These are phyloP conservation scores for Ibidorhyncha struthersii DNA, from an alignment of 2,113 vertebrate species.

Conservation along the genomic window DNA sequence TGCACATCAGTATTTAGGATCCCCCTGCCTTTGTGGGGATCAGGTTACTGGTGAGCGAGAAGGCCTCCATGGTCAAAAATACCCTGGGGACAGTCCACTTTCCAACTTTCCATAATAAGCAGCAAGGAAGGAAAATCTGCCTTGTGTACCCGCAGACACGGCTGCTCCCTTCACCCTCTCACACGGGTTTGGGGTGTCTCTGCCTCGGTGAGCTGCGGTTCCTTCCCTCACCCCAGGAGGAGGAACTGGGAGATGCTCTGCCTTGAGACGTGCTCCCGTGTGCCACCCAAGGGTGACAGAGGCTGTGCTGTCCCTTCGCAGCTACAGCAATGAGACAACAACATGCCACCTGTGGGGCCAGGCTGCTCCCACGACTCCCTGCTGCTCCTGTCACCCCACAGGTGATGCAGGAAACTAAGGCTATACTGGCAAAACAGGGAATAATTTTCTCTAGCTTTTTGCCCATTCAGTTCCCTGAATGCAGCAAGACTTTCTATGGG, in stretches of 20 bases:
- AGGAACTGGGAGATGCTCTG: not conserved
- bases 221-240: not conserved
- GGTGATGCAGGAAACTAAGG: not conserved
- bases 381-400: not conserved
- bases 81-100: not conserved
- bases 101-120: not conserved
- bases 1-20: not conserved
- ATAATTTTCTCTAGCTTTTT: not conserved
- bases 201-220: fast-evolving
- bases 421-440: not conserved
- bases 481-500: not conserved
- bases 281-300: not conserved
- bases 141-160: fast-evolving
- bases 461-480: not conserved
- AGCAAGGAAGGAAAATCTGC: not conserved
- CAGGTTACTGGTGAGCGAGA: not conserved
- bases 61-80: not conserved
- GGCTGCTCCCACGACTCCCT: not conserved
- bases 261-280: not conserved
- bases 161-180: not conserved
- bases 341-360: not conserved
- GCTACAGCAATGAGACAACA: not conserved
- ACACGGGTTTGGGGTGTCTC: not conserved
- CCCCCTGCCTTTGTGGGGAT: not conserved
- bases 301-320: not conserved